Percentiles rank a stretch among this genome's conserved stretches.
Evolutionary conservation across 2,888 invertebrate species (phyloP).

Genomic region (Ennomos fuscantarius): DNA sequence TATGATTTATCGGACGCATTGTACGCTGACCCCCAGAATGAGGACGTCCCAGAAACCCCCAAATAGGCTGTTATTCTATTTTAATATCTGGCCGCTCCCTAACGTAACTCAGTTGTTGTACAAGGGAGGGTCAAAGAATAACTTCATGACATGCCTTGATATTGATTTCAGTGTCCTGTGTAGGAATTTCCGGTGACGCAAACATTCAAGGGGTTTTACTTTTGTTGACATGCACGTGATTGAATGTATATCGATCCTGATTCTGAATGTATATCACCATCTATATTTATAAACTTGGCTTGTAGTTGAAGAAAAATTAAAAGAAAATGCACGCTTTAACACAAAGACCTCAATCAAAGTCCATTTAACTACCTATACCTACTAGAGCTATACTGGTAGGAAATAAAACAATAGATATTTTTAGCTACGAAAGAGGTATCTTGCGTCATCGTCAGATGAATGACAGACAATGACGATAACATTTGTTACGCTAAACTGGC

Average conservation of each 20-base stretch:
- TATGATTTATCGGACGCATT: slow-evolving; percentile 44
- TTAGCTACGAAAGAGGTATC: slow-evolving; percentile 43
- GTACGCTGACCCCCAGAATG: slow-evolving; percentile 54
- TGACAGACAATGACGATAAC: slow-evolving; percentile 49
- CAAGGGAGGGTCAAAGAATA: slow-evolving; percentile 40
- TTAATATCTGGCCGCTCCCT: slow-evolving; percentile 57
- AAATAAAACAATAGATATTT: slow-evolving; percentile 45
- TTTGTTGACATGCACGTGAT: background rate
- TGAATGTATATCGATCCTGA: background rate
- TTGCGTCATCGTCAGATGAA: slow-evolving; percentile 46
- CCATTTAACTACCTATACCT: slow-evolving; percentile 14
- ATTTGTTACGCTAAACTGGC: slow-evolving; percentile 52
- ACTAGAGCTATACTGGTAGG: slow-evolving; percentile 21
- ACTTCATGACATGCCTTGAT: slow-evolving; percentile 35
- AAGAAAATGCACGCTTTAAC: slow-evolving; percentile 4
- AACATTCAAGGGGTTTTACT: slow-evolving; percentile 12
- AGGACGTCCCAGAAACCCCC: slow-evolving; percentile 57
- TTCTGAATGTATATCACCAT: background rate
- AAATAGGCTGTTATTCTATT: slow-evolving; percentile 50
- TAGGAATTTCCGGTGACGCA: slow-evolving; percentile 20
- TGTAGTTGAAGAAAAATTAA: background rate
- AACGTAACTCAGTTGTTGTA: slow-evolving; percentile 29
- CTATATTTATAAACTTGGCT: background rate
- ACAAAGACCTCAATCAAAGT: slow-evolving; percentile 13
- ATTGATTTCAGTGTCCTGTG: slow-evolving; percentile 21